Conservation (phyloP, 2,113 vertebrate species). For the Chrysochloris asiatica region DNA sequence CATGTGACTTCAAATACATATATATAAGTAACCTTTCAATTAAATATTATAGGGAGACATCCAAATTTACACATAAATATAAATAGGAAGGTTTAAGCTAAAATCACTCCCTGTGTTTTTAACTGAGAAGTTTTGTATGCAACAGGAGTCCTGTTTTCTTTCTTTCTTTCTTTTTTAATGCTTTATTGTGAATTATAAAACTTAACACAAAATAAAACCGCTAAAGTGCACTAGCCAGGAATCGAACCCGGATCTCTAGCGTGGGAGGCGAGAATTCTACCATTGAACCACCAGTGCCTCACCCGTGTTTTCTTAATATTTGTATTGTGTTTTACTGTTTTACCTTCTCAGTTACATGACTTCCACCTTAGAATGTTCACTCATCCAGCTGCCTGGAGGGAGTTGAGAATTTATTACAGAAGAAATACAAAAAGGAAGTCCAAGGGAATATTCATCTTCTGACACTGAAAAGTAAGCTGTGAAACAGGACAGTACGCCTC, state of each 20-base stretch:
- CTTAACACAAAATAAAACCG: no score
- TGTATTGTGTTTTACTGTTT: slow-evolving; percentile 8
- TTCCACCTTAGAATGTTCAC: neutral
- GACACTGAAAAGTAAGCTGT: slow-evolving; percentile 21
- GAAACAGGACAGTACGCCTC: neutral
- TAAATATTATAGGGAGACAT: slow-evolving; percentile 29
- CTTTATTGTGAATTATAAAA: no score
- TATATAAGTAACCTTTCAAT: slow-evolving; percentile 27
- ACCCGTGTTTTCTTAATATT: slow-evolving; percentile 9
- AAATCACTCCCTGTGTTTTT: neutral
- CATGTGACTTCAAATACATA: slow-evolving; percentile 12
- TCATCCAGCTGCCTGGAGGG: slow-evolving; percentile 35
- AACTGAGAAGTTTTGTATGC: neutral
- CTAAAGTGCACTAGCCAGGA: no score
- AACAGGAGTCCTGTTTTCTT: neutral
- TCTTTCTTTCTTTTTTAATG: no score
- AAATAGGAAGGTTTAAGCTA: slow-evolving; percentile 14
- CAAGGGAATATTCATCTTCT: slow-evolving; percentile 32
- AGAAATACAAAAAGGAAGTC: slow-evolving; percentile 25
- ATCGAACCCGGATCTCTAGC: no score
- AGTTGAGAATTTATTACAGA: slow-evolving; percentile 43
- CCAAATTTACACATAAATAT: no score
- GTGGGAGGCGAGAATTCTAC: no score
- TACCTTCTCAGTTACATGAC: slow-evolving; percentile 1
- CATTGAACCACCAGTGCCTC: no score